phyloP scores from a whole-genome alignment of 2,113 vertebrate species.

The Procavia capensis region DNA sequence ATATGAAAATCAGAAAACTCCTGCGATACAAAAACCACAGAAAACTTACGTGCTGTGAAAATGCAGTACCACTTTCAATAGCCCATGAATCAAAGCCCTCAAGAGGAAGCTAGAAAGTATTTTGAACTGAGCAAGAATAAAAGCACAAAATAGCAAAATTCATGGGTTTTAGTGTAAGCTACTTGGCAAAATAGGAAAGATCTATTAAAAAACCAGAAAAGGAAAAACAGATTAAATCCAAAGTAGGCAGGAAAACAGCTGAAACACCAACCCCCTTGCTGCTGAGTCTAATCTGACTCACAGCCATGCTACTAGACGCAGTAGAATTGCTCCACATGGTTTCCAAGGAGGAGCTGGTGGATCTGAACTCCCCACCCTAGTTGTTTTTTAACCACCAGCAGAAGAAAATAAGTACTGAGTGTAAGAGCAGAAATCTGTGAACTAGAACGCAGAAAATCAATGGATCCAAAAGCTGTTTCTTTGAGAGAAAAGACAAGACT shows the following conservation, averaged over 20 bases:
- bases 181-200: background rate
- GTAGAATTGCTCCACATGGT: too few species aligned
- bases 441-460: background rate
- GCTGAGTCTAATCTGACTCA: too few species aligned
- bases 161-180: background rate
- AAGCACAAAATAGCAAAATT: background rate
- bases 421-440: background rate
- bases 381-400: too few species aligned
- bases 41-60: too few species aligned
- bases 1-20: too few species aligned
- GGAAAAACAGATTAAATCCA: background rate
- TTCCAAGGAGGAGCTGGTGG: too few species aligned
- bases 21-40: too few species aligned
- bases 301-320: too few species aligned
- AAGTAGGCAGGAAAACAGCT: background rate
- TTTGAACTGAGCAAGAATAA: background rate
- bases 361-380: too few species aligned
- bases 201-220: background rate
- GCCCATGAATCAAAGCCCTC: background rate
- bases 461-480: background rate
- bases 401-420: fast-evolving
- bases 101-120: background rate
- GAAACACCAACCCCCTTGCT: too few species aligned
- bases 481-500: background rate
- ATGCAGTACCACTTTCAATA: too few species aligned